phyloP scores from a whole-genome alignment of 2,113 vertebrate genomes.

The Crypturellus undulatus region DNA sequence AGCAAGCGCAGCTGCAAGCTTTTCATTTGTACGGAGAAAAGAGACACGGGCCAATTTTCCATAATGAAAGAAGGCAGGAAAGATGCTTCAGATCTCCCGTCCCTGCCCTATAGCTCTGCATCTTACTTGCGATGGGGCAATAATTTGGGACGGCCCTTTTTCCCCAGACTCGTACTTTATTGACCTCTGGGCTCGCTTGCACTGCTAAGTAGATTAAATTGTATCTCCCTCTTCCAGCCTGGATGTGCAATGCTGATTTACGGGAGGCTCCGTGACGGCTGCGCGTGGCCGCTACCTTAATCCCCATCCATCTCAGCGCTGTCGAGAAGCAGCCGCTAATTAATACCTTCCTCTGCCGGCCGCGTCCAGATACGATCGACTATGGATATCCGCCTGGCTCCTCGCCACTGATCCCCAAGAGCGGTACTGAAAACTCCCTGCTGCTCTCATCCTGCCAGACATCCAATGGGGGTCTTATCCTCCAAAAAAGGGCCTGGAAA shows the following conservation, averaged over 20 bases:
- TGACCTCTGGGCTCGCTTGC: constrained; percentile 15
- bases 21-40: background rate
- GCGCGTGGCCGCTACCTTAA: constrained; percentile 51
- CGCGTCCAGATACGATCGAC: background rate
- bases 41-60: accelerated
- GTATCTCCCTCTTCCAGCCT: constrained; percentile 66
- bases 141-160: background rate
- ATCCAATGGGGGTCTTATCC: too few relatives aligned
- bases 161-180: background rate
- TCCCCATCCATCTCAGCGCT: constrained; percentile 68
- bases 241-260: constrained; percentile 73
- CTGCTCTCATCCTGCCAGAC: accelerated
- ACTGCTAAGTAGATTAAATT: constrained; percentile 78
- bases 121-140: background rate
- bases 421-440: accelerated
- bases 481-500: too few relatives aligned
- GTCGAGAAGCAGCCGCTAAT: constrained; percentile 69
- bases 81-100: accelerated
- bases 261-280: constrained; percentile 2
- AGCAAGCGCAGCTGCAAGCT: background rate
- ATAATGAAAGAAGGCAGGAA: background rate
- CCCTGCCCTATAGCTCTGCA: accelerated
- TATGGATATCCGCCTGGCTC: background rate
- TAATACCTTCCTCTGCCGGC: constrained; percentile 61
- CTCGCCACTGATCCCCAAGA: background rate